A percentile compares a stretch with the other conserved stretches of the same genome.
Conservation (phyloP, 2,797 vertebrate genomes). For the Carcharodon carcharias region DNA sequence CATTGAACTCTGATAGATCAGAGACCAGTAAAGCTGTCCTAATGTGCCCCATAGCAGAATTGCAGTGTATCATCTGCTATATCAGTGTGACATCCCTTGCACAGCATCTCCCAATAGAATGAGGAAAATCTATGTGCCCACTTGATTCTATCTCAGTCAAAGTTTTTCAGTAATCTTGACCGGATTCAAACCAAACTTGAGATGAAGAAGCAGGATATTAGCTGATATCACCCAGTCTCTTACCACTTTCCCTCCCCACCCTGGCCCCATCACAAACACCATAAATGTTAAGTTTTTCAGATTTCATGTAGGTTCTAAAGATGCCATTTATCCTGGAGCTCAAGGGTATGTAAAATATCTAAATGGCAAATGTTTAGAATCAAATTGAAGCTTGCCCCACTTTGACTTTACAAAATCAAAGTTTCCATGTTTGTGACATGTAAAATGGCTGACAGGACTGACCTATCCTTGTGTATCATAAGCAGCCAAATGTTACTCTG, state of each 20-base stretch:
- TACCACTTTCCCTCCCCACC: not conserved
- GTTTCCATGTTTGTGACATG: not conserved
- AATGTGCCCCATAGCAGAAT: not conserved
- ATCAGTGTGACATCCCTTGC: not conserved
- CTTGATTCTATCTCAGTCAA: not conserved
- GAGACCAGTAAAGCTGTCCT: not conserved
- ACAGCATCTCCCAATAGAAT: not conserved
- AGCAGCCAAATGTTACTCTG: not conserved
- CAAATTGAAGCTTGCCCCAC: not conserved
- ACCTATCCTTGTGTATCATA: not conserved
- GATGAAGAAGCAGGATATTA: not conserved
- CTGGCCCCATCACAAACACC: not conserved
- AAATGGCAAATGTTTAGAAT: not conserved
- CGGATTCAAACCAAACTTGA: not conserved
- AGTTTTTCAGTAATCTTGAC: not conserved
- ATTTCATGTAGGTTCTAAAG: not conserved
- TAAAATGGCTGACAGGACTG: not conserved
- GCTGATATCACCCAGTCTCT: not conserved
- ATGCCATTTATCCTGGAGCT: not conserved
- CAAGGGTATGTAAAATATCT: not conserved
- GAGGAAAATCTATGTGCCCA: not conserved
- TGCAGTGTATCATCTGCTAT: not conserved
- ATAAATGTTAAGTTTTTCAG: not conserved
- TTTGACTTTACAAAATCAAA: not conserved
- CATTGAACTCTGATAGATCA: not conserved